phyloP scores from a whole-genome alignment of 2,888 invertebrate genomes.

The Hypolimnas misippus region DNA sequence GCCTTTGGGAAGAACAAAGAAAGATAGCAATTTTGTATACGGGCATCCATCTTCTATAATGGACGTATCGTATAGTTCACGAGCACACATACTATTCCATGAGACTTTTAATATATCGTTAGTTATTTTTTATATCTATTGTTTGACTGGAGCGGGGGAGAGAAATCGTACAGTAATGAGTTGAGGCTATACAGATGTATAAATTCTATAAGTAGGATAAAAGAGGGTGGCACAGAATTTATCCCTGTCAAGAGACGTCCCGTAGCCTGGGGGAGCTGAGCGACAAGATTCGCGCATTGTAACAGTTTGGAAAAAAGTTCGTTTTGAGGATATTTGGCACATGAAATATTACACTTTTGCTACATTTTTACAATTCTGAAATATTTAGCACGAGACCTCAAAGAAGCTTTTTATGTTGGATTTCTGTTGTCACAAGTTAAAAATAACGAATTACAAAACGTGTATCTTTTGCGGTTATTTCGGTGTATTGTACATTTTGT shows the following conservation, averaged over 20 bases:
- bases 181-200: slow-evolving; percentile 53
- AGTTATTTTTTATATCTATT: slow-evolving; percentile 52
- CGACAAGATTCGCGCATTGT: slow-evolving; percentile 46
- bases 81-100: slow-evolving; percentile 18
- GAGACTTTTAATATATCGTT: slow-evolving; percentile 44
- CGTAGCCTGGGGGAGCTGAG: slow-evolving; percentile 45
- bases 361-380: slow-evolving; percentile 30
- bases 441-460: slow-evolving; percentile 14
- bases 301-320: slow-evolving; percentile 40
- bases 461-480: slow-evolving; percentile 2
- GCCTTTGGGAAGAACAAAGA: slow-evolving; percentile 57
- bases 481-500: background rate
- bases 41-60: slow-evolving; percentile 38
- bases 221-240: slow-evolving; percentile 61
- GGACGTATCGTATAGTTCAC: slow-evolving; percentile 14
- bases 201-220: slow-evolving; percentile 52
- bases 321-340: slow-evolving; percentile 42
- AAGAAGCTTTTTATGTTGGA: slow-evolving; percentile 21
- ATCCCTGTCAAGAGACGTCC: slow-evolving; percentile 52
- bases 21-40: slow-evolving; percentile 54
- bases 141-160: slow-evolving; percentile 65
- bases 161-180: slow-evolving; percentile 67
- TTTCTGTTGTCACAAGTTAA: slow-evolving; percentile 18
- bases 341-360: slow-evolving; percentile 36
- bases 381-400: slow-evolving; percentile 8